phyloP scores from a whole-genome alignment of 2,888 invertebrate species.

The Patella pellucida region DNA sequence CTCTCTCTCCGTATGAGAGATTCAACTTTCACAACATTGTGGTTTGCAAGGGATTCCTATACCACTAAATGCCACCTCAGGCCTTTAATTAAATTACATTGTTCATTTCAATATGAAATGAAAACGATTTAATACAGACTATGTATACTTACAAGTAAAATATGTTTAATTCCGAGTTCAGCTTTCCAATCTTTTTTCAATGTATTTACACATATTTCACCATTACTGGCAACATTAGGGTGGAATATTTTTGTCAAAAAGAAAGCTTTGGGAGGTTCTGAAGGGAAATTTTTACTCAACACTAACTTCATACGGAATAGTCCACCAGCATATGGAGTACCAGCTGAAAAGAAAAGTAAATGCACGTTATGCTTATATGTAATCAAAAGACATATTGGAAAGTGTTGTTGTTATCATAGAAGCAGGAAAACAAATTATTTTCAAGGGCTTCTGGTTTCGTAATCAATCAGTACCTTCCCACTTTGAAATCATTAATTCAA shows the following conservation, averaged over 20 bases:
- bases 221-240: conserved; percentile 91
- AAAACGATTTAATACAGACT: not conserved
- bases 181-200: conserved; percentile 97
- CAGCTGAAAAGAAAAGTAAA: conserved; percentile 75
- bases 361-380: no score
- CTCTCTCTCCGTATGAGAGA: no score
- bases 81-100: not conserved
- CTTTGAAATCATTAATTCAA: not conserved
- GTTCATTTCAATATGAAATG: not conserved
- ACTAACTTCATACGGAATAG: conserved; percentile 90
- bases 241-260: conserved; percentile 97
- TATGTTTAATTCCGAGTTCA: conserved; percentile 94
- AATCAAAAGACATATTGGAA: no score
- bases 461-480: not conserved
- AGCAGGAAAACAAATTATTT: no score
- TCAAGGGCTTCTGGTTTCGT: no score
- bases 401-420: no score
- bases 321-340: conserved; percentile 92
- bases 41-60: no score
- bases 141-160: conserved; percentile 80
- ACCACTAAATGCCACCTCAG: no score
- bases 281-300: conserved; percentile 92
- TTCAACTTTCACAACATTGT: no score
- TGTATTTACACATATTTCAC: conserved; percentile 97
- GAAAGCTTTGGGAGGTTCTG: conserved; percentile 89